A percentile compares a stretch with the other conserved stretches of the same genome.
These are phyloP conservation scores for Cryptomyrus ogoouensis DNA, from an alignment of 2,113 vertebrate species.

Conservation along the genomic window DNA sequence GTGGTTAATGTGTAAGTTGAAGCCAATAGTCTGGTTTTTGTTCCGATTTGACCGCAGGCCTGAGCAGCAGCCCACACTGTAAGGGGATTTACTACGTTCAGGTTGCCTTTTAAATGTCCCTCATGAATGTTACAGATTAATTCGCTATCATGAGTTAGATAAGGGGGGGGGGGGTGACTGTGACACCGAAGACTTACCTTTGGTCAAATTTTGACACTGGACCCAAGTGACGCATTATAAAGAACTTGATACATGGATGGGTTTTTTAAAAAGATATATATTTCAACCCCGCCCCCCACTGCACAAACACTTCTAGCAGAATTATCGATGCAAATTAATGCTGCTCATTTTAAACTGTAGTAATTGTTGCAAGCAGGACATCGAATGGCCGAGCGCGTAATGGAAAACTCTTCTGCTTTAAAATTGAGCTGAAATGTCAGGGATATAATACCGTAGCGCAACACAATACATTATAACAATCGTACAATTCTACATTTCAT, in stretches of 20 bases:
- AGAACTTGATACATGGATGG: background rate
- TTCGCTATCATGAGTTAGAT: background rate
- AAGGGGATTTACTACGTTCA: background rate
- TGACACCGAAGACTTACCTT: background rate
- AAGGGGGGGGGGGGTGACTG: background rate
- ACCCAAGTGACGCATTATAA: background rate
- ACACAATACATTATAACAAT: background rate
- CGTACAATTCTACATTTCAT: background rate
- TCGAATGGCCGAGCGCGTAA: too few species aligned
- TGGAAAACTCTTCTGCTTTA: background rate
- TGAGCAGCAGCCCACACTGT: background rate
- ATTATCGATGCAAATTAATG: background rate
- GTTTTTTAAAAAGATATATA: too few species aligned
- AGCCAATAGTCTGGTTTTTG: background rate
- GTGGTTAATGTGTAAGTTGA: background rate
- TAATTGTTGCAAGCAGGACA: too few species aligned
- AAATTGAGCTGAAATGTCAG: background rate
- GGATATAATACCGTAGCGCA: background rate
- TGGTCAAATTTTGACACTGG: background rate
- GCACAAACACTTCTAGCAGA: background rate
- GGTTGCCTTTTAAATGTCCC: background rate
- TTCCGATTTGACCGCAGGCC: background rate
- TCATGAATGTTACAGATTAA: background rate
- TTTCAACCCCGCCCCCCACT: too few species aligned
- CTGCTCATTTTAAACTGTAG: background rate